Percentiles rank a stretch among this genome's conserved stretches.
These are phyloP conservation scores for Platypus cylindrus DNA, from an alignment of 2,888 invertebrate species.

Conservation along the genomic window DNA sequence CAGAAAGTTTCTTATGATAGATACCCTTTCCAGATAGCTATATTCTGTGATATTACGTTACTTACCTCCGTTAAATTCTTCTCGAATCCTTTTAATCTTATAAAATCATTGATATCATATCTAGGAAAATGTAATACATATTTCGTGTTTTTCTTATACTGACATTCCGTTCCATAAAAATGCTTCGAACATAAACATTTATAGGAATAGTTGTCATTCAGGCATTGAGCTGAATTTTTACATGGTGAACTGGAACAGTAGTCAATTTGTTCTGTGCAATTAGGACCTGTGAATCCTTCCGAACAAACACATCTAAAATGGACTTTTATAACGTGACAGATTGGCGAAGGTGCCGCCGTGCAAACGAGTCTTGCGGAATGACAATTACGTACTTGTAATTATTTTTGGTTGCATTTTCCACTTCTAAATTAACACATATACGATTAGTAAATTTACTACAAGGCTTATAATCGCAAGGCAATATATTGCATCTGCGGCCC, in stretches of 20 bases:
- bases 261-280: slow-evolving; percentile 37
- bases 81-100: slow-evolving; percentile 38
- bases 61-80: slow-evolving; percentile 37
- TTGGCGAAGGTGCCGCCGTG: no score
- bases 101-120: slow-evolving; percentile 46
- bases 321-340: no score
- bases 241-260: slow-evolving; percentile 37
- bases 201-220: slow-evolving; percentile 26
- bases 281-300: slow-evolving; percentile 39
- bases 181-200: slow-evolving; percentile 40
- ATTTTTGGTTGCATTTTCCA: slow-evolving; percentile 31
- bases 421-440: slow-evolving; percentile 35
- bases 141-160: slow-evolving; percentile 36
- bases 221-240: slow-evolving; percentile 33
- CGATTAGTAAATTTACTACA: slow-evolving; percentile 37
- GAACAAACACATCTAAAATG: slow-evolving; percentile 41
- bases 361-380: no score
- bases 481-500: slow-evolving; percentile 41
- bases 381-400: slow-evolving; percentile 33
- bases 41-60: slow-evolving; percentile 4
- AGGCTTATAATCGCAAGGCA: slow-evolving; percentile 46
- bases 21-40: no score
- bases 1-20: no score
- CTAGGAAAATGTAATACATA: slow-evolving; percentile 44
- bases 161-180: slow-evolving; percentile 40